Conservation (phyloP, 2,888 invertebrate genomes). For the Lamproptera curius region DNA sequence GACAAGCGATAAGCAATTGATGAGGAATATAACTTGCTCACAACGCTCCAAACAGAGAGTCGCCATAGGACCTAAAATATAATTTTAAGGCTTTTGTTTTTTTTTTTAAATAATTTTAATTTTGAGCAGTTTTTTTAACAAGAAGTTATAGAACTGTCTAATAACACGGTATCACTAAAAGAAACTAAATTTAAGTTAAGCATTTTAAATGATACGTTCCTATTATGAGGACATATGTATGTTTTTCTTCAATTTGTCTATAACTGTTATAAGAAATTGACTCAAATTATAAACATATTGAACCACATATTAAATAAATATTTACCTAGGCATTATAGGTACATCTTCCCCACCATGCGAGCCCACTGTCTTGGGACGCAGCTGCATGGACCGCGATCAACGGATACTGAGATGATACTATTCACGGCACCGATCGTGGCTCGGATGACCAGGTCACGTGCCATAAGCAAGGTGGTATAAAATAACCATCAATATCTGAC, state of each 20-base stretch:
- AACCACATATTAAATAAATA: too few relatives aligned
- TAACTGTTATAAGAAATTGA: too few relatives aligned
- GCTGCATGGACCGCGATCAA: constrained; percentile 82
- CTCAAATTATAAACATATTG: too few relatives aligned
- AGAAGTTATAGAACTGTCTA: too few relatives aligned
- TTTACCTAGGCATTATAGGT: constrained; percentile 84
- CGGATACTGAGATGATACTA: constrained; percentile 65
- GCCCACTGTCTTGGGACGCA: constrained; percentile 87
- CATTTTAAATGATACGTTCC: too few relatives aligned
- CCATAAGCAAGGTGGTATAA: constrained; percentile 88
- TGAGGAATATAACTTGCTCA: constrained; percentile 93
- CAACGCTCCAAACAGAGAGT: constrained; percentile 82
- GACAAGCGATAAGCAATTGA: constrained; percentile 88
- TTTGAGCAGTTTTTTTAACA: too few relatives aligned
- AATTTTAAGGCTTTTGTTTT: background rate
- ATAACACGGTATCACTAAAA: too few relatives aligned
- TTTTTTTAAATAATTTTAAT: too few relatives aligned
- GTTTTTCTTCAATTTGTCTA: too few relatives aligned
- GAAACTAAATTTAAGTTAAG: too few relatives aligned
- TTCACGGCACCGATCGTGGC: constrained; percentile 81
- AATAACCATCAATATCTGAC: constrained; percentile 86
- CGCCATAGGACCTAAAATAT: constrained; percentile 76
- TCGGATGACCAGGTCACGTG: constrained; percentile 86
- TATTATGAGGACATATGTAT: too few relatives aligned
- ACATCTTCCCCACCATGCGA: constrained; percentile 92